These are phyloP conservation scores for Hystrix brachyura DNA, from an alignment of 2,113 vertebrate species.

Conservation along the genomic window DNA sequence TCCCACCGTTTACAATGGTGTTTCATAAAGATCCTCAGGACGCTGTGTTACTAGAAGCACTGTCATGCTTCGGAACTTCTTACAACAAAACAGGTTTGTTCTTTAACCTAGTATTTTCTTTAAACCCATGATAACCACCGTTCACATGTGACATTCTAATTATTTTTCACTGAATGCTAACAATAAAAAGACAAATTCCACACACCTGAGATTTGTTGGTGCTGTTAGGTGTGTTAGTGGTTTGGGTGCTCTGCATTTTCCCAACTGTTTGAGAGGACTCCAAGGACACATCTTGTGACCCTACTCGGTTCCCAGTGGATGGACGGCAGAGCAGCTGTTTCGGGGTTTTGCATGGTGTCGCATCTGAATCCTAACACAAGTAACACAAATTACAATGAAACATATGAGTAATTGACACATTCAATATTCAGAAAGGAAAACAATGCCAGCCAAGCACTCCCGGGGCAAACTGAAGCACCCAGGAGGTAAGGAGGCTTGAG, in stretches of 20 bases:
- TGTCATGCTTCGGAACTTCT: not conserved
- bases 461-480: not conserved
- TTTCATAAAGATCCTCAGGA: not conserved
- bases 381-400: constrained; percentile 69
- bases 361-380: constrained; percentile 95
- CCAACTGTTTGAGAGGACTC: constrained; percentile 87
- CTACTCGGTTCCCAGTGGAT: constrained; percentile 89
- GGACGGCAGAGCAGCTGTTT: constrained; percentile 94
- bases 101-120: constrained; percentile 5
- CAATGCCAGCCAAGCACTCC: not conserved
- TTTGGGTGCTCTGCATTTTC: constrained; percentile 88
- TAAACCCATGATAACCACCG: not conserved
- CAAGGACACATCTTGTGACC: constrained; percentile 89
- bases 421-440: constrained; percentile 16
- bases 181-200: constrained; percentile 22
- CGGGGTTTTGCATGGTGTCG: constrained; percentile 96
- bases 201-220: constrained; percentile 95
- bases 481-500: not conserved
- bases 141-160: not conserved
- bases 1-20: not conserved
- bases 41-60: not conserved
- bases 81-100: not conserved
- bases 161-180: not conserved
- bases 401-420: constrained; percentile 39
- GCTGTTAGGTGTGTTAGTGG: constrained; percentile 87